These are phyloP conservation scores for Sogatella furcifera DNA, from an alignment of 1,140 invertebrate genomes.

Conservation along the genomic window DNA sequence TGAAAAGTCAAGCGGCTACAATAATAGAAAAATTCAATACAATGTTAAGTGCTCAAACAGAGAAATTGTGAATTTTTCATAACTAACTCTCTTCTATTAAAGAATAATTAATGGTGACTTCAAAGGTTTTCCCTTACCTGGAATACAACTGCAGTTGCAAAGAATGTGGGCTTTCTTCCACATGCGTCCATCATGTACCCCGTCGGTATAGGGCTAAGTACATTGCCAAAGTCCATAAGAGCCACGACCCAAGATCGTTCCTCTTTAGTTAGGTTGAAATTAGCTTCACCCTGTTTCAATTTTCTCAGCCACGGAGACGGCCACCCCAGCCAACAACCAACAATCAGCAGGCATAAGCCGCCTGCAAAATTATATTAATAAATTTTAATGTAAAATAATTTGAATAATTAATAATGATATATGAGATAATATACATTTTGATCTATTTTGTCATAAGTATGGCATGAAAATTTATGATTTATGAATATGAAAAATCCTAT, in stretches of 20 bases:
- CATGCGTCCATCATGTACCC: conserved; percentile 55
- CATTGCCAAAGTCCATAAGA: conserved; percentile 24
- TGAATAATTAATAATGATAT: no score
- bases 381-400: no score
- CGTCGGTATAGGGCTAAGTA: conserved; percentile 22
- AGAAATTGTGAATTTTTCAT: no score
- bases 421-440: no score
- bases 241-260: conserved; percentile 20
- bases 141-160: conserved; percentile 42
- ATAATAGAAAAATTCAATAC: no score
- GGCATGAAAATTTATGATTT: no score
- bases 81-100: no score
- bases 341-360: conserved; percentile 9
- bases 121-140: neutral
- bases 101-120: no score
- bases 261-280: conserved; percentile 2
- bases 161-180: conserved; percentile 57
- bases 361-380: neutral
- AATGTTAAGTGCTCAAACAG: no score
- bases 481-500: no score
- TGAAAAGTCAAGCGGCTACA: no score
- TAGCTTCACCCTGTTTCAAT: conserved; percentile 8
- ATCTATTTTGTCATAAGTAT: no score
- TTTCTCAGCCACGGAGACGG: conserved; percentile 13
- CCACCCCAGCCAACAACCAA: conserved; percentile 18